A percentile compares a stretch with the other conserved stretches of the same genome.
These are phyloP conservation scores for Drosophila seguyi DNA, from an alignment of 1,140 invertebrate genomes.

Conservation along the genomic window DNA sequence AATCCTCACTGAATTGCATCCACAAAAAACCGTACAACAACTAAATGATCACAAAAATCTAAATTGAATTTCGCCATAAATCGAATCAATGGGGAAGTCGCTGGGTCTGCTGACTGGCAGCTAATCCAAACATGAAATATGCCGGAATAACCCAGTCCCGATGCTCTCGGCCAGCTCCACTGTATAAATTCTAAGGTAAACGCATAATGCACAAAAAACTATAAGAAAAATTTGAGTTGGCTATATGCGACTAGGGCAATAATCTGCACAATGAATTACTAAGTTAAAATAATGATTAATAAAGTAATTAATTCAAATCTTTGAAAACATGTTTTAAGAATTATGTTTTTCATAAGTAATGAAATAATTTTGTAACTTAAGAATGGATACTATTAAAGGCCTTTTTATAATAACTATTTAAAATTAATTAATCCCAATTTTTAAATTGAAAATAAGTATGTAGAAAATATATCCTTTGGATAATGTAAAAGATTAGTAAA, in stretches of 20 bases:
- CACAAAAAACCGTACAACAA: constrained; percentile 66
- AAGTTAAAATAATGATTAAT: background rate
- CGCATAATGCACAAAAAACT: constrained; percentile 53
- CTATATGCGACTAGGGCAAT: constrained; percentile 9
- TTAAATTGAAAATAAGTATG: background rate
- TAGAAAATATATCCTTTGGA: background rate
- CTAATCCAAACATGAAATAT: constrained; percentile 79
- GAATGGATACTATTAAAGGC: too few relatives aligned
- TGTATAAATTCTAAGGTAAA: constrained; percentile 76
- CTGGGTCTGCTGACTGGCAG: constrained; percentile 34
- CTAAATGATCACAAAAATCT: constrained; percentile 82
- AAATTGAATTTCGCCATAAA: constrained; percentile 82
- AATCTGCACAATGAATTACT: background rate
- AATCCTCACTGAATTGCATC: constrained; percentile 25
- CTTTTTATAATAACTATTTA: too few relatives aligned
- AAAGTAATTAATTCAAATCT: background rate
- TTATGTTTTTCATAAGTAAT: background rate
- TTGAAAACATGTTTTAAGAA: background rate
- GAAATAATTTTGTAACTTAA: too few relatives aligned
- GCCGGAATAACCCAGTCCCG: constrained; percentile 60
- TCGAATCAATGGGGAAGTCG: constrained; percentile 55
- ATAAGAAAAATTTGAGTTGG: background rate
- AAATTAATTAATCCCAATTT: background rate
- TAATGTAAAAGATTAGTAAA: background rate
- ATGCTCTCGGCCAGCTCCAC: constrained; percentile 31